Conservation (phyloP, 1,140 invertebrate genomes). For the Macrotrachela quadricornifera region DNA sequence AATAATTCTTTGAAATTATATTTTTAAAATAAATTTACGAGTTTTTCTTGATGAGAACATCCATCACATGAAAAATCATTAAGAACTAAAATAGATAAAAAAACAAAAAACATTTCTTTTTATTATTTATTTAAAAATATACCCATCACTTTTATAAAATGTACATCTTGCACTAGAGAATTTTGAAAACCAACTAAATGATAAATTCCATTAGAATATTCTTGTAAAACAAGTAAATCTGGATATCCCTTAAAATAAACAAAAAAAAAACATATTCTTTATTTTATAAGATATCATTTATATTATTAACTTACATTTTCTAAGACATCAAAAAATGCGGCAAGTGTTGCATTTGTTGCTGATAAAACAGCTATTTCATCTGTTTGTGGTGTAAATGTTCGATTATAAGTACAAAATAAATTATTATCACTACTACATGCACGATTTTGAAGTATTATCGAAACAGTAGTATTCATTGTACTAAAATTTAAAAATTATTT, state of each 20-base stretch:
- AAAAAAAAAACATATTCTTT: background rate
- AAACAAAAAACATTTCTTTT: background rate
- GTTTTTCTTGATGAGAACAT: conserved; percentile 1
- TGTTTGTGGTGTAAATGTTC: conserved; percentile 55
- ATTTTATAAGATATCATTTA: background rate
- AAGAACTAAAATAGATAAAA: background rate
- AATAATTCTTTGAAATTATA: background rate
- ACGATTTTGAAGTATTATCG: no score
- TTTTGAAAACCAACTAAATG: conserved; percentile 56
- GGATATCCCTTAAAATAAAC: conserved; percentile 18
- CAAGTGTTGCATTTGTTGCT: conserved; percentile 47
- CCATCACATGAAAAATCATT: background rate
- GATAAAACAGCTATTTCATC: conserved; percentile 40
- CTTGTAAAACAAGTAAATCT: conserved; percentile 18
- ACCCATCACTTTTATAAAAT: conserved; percentile 63
- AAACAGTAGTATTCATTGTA: background rate
- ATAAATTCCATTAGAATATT: conserved; percentile 26
- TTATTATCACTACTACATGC: background rate
- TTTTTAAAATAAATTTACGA: conserved; percentile 34
- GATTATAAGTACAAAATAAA: conserved; percentile 19
- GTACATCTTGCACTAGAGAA: conserved; percentile 69
- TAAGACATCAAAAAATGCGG: conserved; percentile 74
- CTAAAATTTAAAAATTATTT: conserved; percentile 7
- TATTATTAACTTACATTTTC: conserved; percentile 38
- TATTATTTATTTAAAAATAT: conserved; percentile 12